Conservation (phyloP, 2,113 vertebrate genomes). For the Melanocharis versteri region DNA sequence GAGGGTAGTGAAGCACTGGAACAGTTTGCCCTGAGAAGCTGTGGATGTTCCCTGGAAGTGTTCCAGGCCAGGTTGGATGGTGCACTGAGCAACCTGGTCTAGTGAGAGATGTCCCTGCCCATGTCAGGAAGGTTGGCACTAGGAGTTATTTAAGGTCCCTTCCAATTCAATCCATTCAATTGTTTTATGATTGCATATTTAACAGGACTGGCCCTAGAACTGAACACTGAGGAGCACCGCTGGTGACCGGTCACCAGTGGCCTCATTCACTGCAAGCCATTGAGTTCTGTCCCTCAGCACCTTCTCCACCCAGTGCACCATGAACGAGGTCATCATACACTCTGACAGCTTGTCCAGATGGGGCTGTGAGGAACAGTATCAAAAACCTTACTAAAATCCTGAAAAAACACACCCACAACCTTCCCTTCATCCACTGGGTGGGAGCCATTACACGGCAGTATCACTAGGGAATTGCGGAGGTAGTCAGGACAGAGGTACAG, state of each 20-base stretch:
- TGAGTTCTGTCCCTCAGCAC: not conserved
- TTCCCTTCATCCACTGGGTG: not conserved
- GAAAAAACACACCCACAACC: not conserved
- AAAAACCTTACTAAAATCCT: not conserved
- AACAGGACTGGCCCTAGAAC: not conserved
- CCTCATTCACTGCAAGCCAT: not conserved
- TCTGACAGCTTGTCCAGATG: not conserved
- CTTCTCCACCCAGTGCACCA: not conserved
- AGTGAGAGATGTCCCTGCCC: not conserved
- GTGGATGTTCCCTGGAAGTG: not conserved
- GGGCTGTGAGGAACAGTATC: not conserved
- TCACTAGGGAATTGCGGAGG: not conserved
- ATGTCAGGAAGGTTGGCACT: not conserved
- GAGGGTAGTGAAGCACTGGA: not conserved
- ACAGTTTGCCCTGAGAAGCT: not conserved
- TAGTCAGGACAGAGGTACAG: not conserved
- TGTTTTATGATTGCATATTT: too few species aligned
- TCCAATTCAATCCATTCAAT: not conserved
- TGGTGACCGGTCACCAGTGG: accelerated
- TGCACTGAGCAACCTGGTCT: not conserved
- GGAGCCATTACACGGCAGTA: not conserved
- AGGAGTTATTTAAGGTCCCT: not conserved
- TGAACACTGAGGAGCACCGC: not conserved
- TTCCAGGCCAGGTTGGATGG: not conserved
- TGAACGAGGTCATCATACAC: not conserved